Conservation (phyloP, 2,888 invertebrate species). For the Lepidonotus clava region DNA sequence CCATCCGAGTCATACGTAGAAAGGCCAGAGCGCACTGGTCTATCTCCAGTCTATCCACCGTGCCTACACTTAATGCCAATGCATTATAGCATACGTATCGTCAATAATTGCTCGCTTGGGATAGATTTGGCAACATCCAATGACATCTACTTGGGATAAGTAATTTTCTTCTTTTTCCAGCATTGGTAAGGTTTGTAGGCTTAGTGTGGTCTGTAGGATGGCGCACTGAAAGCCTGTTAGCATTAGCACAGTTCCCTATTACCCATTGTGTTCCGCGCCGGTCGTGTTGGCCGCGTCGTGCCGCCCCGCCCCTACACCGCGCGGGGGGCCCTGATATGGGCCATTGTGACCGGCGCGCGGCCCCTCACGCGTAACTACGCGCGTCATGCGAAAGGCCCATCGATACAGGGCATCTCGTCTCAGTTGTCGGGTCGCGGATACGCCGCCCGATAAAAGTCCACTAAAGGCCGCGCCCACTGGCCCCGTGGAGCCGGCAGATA, state of each 20-base stretch:
- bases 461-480: background rate
- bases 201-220: background rate
- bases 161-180: background rate
- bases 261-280: background rate
- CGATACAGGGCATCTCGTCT: background rate
- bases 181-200: background rate
- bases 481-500: background rate
- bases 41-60: too few relatives aligned
- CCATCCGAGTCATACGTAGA: background rate
- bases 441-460: background rate
- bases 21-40: background rate
- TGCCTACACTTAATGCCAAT: constrained; percentile 9
- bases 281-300: background rate
- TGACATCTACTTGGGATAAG: background rate
- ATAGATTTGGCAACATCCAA: background rate
- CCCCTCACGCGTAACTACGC: background rate
- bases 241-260: background rate
- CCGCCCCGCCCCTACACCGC: too few relatives aligned
- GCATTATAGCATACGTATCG: too few relatives aligned
- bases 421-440: background rate
- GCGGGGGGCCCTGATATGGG: background rate
- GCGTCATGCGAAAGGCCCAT: background rate
- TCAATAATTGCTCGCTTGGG: constrained; percentile 1
- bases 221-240: background rate
- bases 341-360: background rate